A percentile compares a stretch with the other conserved stretches of the same genome.
Conservation (phyloP, 2,888 invertebrate species). For the Oxycera nigricornis region DNA sequence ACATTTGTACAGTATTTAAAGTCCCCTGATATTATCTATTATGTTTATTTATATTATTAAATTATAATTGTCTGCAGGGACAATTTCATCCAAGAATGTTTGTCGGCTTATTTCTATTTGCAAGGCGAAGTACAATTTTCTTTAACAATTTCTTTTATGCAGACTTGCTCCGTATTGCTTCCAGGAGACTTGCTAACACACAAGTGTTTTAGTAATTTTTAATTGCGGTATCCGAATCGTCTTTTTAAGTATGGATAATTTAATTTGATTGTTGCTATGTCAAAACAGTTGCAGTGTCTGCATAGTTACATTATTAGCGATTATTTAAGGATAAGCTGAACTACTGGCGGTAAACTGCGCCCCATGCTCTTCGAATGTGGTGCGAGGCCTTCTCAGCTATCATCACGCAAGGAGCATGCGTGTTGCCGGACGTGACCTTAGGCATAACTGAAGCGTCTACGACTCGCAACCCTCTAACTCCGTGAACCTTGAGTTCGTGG, state of each 20-base stretch:
- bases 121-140: constrained; percentile 18
- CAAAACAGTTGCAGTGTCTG: not conserved
- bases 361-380: constrained; percentile 60
- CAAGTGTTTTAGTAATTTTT: not conserved
- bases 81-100: too few relatives aligned
- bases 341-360: constrained; percentile 50
- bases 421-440: constrained; percentile 76
- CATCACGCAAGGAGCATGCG: constrained; percentile 80
- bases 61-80: too few relatives aligned
- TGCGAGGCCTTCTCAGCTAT: constrained; percentile 75
- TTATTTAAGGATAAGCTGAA: not conserved
- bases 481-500: constrained; percentile 68
- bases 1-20: constrained; percentile 26
- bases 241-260: too few relatives aligned
- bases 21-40: not conserved
- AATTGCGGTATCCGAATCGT: not conserved
- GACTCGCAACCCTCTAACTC: constrained; percentile 72
- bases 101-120: constrained; percentile 47
- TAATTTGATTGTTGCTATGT: too few relatives aligned
- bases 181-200: not conserved
- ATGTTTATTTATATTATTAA: not conserved
- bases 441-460: constrained; percentile 84
- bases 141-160: not conserved
- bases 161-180: not conserved
- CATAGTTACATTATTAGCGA: not conserved